Conservation (phyloP, 1,140 invertebrate genomes). For the Papilio machaon region DNA sequence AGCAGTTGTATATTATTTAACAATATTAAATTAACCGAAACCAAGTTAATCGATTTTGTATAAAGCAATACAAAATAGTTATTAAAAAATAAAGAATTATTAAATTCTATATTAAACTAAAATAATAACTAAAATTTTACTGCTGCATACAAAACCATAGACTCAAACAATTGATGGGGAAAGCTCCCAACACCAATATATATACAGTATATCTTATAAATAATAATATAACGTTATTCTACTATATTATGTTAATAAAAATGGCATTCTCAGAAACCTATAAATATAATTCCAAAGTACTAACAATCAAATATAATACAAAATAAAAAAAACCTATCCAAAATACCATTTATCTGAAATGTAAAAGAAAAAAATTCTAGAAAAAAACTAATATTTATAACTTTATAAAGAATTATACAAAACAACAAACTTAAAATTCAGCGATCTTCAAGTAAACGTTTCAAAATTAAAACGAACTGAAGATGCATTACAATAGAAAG, state of each 20-base stretch:
- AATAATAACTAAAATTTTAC: not conserved
- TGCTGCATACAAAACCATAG: constrained; percentile 17
- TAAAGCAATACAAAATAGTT: constrained; percentile 36
- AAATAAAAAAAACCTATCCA: not conserved
- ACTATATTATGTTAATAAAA: not conserved
- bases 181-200: constrained; percentile 15
- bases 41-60: constrained; percentile 41
- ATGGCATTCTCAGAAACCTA: not conserved
- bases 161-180: not conserved
- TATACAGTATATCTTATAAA: constrained; percentile 2
- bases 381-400: not conserved
- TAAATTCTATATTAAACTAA: not conserved
- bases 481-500: not conserved
- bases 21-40: constrained; percentile 43
- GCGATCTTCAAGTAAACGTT: not conserved
- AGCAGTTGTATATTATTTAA: constrained; percentile 41
- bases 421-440: not conserved
- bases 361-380: not conserved
- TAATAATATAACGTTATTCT: not conserved
- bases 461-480: constrained; percentile 15
- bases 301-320: not conserved
- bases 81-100: not conserved
- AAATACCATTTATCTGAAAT: not conserved
- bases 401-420: constrained; percentile 7
- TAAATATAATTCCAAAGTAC: not conserved